Evolutionary conservation across 2,888 invertebrate species (phyloP).

Genomic region (Drosophila stalkeri): DNA sequence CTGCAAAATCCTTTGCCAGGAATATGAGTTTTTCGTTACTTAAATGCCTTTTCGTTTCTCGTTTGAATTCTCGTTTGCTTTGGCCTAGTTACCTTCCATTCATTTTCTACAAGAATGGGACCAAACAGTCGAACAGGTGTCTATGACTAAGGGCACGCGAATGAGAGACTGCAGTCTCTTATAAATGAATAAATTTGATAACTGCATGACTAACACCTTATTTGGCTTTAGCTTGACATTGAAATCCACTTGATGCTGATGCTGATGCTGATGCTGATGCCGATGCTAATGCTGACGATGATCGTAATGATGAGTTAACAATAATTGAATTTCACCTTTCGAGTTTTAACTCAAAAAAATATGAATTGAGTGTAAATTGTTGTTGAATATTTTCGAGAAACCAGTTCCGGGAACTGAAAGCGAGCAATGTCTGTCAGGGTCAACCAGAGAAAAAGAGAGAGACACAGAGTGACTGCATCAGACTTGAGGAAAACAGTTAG

Average conservation of each 20-base stretch:
- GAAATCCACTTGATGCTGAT: conserved; percentile 37
- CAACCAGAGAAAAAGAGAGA: conserved; percentile 9
- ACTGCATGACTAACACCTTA: conserved; percentile 63
- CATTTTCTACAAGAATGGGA: conserved; percentile 33
- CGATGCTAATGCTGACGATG: conserved; percentile 10
- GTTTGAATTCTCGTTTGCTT: conserved; percentile 35
- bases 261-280: conserved; percentile 12
- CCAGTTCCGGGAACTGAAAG: conserved; percentile 31
- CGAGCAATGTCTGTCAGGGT: conserved; percentile 31
- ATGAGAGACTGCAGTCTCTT: conserved; percentile 42
- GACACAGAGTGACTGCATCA: conserved; percentile 2
- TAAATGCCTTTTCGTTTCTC: conserved; percentile 55
- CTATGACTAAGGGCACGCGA: conserved; percentile 66
- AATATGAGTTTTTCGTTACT: conserved; percentile 65
- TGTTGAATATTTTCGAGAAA: conserved; percentile 18
- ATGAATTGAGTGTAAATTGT: conserved; percentile 5
- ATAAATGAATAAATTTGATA: conserved; percentile 28
- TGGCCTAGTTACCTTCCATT: conserved; percentile 49
- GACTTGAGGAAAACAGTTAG: conserved; percentile 7
- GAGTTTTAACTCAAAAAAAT: conserved; percentile 30
- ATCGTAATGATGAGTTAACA: conserved; percentile 29
- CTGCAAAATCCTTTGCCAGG: conserved; percentile 76
- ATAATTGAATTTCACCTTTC: conserved; percentile 65
- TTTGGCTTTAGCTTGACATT: conserved; percentile 58
- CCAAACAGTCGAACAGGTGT: conserved; percentile 67